Evolutionary conservation across 2,797 vertebrate species (phyloP), one percentile per base, ranked within the genome.

Genomic region (Yasuhikotakia modesta): DNA sequence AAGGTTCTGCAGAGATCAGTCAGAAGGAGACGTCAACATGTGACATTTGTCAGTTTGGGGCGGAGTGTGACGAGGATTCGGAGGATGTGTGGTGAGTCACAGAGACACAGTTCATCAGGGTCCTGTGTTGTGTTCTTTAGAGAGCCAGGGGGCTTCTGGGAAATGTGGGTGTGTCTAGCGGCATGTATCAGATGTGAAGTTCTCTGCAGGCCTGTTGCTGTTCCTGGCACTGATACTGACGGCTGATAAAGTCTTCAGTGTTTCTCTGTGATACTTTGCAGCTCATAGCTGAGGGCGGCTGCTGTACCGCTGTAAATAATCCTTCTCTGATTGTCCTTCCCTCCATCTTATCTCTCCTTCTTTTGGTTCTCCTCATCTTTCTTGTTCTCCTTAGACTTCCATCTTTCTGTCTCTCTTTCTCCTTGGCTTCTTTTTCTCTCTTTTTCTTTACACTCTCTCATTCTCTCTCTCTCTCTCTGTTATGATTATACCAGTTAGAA

Each of bases 31-130:
- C 94, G 70, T 95, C 94, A 81, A 95, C 94, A 82, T 95, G 94
- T 88, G 94, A 95, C 85, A 95, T 95, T 87, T 95, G 95, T 90
- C 94, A 95, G 85, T 95, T 95, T 78, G 95, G 95, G 21, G 94
- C 94, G 3, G 94, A 95, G 85, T 95, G 95, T 64, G 94, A 95
- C 3, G 94, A 94, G 90, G 95, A 95, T 63, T 94, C 94, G 2
- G 95, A 95, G 82, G 95, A 95, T 78, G 94, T 95, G 87, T 95
- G 95, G 95, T 95, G 93, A 83, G 84, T 76, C 60, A 52, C 11
- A 67, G 21, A 46, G 22, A 52, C 52, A n/a, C 0, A 39, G 24
- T 13, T 73, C 50, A 50, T 50, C 17, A 61, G 8, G 60, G 72
- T 48, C 50, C 12, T 61, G 3, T 19, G 24, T 32, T 77, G 65